phyloP scores from a whole-genome alignment of 2,113 vertebrate species.

The Zootoca vivipara region DNA sequence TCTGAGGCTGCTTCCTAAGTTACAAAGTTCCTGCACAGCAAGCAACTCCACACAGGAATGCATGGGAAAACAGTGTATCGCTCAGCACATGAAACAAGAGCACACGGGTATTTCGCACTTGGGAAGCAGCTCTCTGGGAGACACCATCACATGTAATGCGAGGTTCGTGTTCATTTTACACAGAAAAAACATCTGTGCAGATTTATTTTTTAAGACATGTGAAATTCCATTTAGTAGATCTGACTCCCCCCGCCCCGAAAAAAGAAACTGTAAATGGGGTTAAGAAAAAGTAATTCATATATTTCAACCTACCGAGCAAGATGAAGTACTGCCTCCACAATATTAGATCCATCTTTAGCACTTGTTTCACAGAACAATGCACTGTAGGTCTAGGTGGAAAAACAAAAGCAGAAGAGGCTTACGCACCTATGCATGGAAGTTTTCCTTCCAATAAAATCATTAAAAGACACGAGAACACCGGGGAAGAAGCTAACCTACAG shows the following conservation, averaged over 20 bases:
- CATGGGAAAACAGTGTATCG: background rate
- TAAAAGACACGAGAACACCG: background rate
- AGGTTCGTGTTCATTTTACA: background rate
- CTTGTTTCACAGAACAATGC: constrained; percentile 93
- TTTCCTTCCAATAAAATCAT: constrained; percentile 14
- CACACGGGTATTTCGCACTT: background rate
- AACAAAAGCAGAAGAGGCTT: constrained; percentile 23
- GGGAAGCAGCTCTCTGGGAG: background rate
- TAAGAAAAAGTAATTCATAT: background rate
- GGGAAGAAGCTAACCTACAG: background rate
- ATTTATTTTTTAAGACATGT: no score
- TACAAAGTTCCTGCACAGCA: background rate
- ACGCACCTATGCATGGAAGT: background rate
- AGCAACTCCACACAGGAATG: background rate
- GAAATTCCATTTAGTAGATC: background rate
- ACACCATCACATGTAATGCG: background rate
- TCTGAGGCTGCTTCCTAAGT: background rate
- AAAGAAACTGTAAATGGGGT: background rate
- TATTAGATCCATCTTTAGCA: constrained; percentile 89
- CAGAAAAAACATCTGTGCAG: background rate
- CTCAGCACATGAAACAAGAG: background rate
- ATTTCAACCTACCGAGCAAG: constrained; percentile 84
- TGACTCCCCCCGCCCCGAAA: background rate
- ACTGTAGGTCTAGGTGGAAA: constrained; percentile 81
- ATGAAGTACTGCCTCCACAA: constrained; percentile 91